Conservation (phyloP, 2,797 vertebrate species). For the Anolis apletophallus region DNA sequence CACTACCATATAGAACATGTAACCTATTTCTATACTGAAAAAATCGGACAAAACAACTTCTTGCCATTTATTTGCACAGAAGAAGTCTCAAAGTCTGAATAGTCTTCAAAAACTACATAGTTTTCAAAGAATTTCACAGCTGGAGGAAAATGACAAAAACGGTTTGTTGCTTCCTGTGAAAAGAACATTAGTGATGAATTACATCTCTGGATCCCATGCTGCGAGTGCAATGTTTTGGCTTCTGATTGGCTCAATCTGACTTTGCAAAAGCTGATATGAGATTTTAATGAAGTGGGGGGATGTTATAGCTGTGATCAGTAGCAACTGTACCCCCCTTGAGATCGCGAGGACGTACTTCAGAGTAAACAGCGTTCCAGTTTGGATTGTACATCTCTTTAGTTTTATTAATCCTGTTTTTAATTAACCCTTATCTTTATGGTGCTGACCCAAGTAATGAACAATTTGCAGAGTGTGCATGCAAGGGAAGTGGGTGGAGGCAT, state of each 20-base stretch:
- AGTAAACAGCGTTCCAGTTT: not conserved
- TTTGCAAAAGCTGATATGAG: not conserved
- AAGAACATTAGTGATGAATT: no score
- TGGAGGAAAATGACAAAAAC: no score
- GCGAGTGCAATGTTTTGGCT: not conserved
- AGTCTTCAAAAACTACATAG: no score
- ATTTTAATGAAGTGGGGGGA: not conserved
- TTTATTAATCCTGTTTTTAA: not conserved
- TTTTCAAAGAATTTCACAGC: no score
- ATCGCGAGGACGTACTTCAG: not conserved
- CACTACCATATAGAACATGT: no score
- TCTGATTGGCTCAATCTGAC: not conserved
- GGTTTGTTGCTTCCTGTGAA: not conserved
- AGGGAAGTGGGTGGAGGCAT: not conserved
- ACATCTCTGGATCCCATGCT: not conserved
- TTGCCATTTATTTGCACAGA: no score
- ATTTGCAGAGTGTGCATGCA: not conserved
- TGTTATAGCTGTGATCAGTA: not conserved
- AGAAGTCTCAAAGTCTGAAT: no score
- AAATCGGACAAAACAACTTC: no score
- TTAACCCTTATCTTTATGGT: not conserved
- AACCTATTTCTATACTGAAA: no score
- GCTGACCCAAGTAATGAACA: slow-evolving; percentile 15
- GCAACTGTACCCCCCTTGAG: not conserved
- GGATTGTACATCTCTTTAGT: not conserved